Conservation (phyloP, 2,797 vertebrate species). For the Clamator glandarius region DNA sequence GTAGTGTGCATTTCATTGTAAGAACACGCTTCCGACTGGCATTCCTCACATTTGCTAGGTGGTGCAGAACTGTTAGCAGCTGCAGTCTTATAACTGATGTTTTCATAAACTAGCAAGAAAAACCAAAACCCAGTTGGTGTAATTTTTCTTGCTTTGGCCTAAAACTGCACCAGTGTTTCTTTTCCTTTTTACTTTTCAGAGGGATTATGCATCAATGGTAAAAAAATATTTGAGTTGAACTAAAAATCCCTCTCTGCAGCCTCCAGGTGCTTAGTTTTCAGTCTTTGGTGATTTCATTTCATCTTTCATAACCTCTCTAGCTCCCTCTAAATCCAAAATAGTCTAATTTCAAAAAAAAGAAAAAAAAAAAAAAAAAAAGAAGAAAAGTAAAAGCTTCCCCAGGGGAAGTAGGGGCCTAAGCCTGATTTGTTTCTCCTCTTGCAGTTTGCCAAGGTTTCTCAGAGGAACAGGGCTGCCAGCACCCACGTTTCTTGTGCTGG, state of each 20-base stretch:
- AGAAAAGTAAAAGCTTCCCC: background rate
- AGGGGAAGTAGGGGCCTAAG: background rate
- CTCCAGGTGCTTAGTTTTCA: conserved; percentile 11
- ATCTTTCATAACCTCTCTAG: background rate
- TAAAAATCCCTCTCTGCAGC: background rate
- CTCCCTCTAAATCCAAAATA: background rate
- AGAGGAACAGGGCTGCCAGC: background rate
- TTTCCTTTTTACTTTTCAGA: conserved; percentile 10
- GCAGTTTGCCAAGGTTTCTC: background rate
- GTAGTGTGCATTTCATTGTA: background rate
- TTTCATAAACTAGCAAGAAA: background rate
- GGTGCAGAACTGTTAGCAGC: conserved; percentile 1
- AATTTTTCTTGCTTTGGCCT: background rate
- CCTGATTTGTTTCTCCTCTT: background rate
- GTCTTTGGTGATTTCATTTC: background rate
- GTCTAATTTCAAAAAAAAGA: background rate
- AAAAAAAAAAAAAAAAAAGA: background rate
- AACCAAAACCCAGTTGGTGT: background rate
- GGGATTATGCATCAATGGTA: background rate
- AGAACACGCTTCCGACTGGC: background rate
- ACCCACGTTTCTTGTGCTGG: background rate
- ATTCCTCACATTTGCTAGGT: background rate
- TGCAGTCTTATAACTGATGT: background rate
- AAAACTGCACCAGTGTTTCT: background rate
- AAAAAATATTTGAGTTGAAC: conserved; percentile 10